Evolutionary conservation across 2,797 vertebrate species (phyloP).

Genomic region (Enteromius afrohamiltoni): DNA sequence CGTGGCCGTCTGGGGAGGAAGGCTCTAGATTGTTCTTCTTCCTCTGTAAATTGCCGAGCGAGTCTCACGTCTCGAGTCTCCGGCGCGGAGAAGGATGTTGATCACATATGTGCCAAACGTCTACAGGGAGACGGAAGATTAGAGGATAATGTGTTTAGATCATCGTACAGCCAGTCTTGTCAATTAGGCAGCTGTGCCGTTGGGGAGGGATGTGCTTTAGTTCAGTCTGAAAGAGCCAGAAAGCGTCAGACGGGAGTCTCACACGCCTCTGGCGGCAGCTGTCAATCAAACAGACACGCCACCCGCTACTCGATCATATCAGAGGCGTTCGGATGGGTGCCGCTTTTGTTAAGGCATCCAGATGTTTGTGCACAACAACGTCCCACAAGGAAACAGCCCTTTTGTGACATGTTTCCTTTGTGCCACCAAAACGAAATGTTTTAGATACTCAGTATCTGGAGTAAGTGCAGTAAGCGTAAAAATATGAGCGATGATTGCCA

Average conservation of each 20-base stretch:
- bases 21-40: slow-evolving; percentile 42
- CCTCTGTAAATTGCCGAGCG: slow-evolving; percentile 23
- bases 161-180: slow-evolving; percentile 40
- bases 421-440: neutral
- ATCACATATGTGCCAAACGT: slow-evolving; percentile 44
- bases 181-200: slow-evolving; percentile 38
- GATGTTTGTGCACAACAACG: neutral
- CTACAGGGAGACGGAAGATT: slow-evolving; percentile 38
- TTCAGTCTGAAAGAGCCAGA: slow-evolving; percentile 20
- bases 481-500: neutral
- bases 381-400: neutral
- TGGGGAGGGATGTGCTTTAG: slow-evolving; percentile 29
- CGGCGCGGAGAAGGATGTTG: neutral
- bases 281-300: slow-evolving; percentile 38
- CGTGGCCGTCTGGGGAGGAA: slow-evolving; percentile 31
- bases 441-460: neutral
- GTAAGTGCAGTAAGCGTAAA: neutral
- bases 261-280: slow-evolving; percentile 29
- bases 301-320: neutral
- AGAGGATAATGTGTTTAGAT: slow-evolving; percentile 57
- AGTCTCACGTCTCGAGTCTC: slow-evolving; percentile 5
- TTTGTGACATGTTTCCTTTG: neutral
- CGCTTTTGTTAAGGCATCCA: neutral
- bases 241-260: slow-evolving; percentile 21
- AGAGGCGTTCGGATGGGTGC: neutral